These are phyloP conservation scores for Pterocles orientalis DNA, from an alignment of 2,113 vertebrate species.

Conservation along the genomic window DNA sequence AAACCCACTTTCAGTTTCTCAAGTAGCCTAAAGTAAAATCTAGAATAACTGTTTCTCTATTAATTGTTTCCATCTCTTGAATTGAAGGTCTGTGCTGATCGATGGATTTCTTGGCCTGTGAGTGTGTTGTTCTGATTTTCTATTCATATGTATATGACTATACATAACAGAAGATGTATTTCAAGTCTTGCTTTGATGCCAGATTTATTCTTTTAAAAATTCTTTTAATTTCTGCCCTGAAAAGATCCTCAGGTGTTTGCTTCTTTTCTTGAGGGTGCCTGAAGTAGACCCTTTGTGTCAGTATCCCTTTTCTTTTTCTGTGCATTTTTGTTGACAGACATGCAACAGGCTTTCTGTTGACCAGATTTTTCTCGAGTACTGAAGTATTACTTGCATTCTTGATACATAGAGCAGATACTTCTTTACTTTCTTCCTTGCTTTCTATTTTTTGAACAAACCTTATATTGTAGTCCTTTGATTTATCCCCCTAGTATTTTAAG, in stretches of 20 bases:
- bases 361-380: neutral
- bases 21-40: neutral
- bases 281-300: neutral
- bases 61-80: neutral
- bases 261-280: neutral
- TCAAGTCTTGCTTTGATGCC: neutral
- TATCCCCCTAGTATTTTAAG: neutral
- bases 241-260: neutral
- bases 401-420: neutral
- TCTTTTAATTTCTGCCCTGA: neutral
- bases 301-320: neutral
- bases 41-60: neutral
- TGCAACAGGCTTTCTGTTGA: neutral
- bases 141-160: neutral
- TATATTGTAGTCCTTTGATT: neutral
- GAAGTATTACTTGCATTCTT: neutral
- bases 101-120: neutral
- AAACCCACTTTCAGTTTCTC: neutral
- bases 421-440: neutral
- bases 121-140: neutral
- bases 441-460: neutral
- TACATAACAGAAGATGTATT: neutral
- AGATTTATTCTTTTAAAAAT: neutral
- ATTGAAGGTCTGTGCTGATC: neutral
- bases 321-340: neutral